A percentile compares a stretch with the other conserved stretches of the same genome.
phyloP scores from a whole-genome alignment of 2,113 vertebrate genomes.

The Epinephelus lanceolatus region DNA sequence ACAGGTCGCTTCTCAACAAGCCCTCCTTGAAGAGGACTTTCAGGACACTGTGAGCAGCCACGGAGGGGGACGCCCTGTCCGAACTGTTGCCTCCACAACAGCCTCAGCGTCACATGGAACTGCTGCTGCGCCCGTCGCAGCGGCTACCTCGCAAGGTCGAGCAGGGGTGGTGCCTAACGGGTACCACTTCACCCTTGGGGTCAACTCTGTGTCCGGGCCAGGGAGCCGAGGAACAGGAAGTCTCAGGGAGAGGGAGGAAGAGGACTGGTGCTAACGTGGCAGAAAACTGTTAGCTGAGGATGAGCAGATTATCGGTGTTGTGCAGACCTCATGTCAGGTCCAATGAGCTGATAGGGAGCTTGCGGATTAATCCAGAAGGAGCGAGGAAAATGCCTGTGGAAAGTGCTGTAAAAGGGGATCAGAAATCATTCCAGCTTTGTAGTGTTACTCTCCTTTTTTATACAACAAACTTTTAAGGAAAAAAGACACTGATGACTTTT shows the following conservation, averaged over 20 bases:
- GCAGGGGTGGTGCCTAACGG: slow-evolving; percentile 91
- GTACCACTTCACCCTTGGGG: slow-evolving; percentile 94
- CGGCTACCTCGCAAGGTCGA: slow-evolving; percentile 84
- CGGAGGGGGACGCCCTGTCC: slow-evolving; percentile 86
- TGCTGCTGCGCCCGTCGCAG: slow-evolving; percentile 69
- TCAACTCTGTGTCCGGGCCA: slow-evolving; percentile 82
- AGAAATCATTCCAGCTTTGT: slow-evolving; percentile 74
- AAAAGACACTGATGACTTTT: slow-evolving; percentile 45
- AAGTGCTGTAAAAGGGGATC: slow-evolving; percentile 54
- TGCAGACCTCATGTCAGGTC: slow-evolving; percentile 35
- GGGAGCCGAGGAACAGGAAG: slow-evolving; percentile 85
- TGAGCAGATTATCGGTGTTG: slow-evolving; percentile 9
- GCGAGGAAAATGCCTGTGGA: slow-evolving; percentile 30
- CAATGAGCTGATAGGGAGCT: slow-evolving; percentile 27
- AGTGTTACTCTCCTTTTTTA: slow-evolving; percentile 62
- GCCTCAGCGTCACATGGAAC: slow-evolving; percentile 83
- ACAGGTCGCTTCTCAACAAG: slow-evolving; percentile 65
- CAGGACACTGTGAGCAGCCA: slow-evolving; percentile 93
- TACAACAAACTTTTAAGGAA: slow-evolving; percentile 55
- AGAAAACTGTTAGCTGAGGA: slow-evolving; percentile 26
- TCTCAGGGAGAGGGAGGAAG: slow-evolving; percentile 91
- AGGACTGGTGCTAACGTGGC: slow-evolving; percentile 94
- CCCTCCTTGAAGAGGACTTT: slow-evolving; percentile 89
- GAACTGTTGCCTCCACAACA: slow-evolving; percentile 82
- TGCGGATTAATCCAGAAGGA: neutral